A percentile compares a stretch with the other conserved stretches of the same genome.
Conservation (phyloP, 2,797 vertebrate genomes). For the Holocentrus rufus region DNA sequence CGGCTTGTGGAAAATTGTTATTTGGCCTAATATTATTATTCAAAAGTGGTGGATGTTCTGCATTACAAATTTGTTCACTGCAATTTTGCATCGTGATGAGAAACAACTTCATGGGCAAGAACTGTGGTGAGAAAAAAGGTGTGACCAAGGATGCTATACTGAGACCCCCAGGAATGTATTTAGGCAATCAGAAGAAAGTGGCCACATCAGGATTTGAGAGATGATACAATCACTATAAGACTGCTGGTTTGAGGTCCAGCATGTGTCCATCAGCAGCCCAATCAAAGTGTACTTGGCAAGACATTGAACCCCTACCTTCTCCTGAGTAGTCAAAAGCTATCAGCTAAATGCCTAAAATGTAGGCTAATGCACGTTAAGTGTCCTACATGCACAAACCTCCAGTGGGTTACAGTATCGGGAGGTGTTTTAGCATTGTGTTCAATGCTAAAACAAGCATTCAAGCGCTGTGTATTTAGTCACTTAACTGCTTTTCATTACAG, state of each 20-base stretch:
- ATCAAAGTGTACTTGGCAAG: neutral
- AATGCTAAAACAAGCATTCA: too few species aligned
- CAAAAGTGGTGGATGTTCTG: too few species aligned
- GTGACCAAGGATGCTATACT: too few species aligned
- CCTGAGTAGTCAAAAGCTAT: neutral
- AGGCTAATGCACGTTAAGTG: neutral
- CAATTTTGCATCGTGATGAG: too few species aligned
- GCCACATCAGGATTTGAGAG: neutral
- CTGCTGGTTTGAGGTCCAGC: too few species aligned
- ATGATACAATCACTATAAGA: too few species aligned
- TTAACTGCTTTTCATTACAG: slow-evolving; percentile 31
- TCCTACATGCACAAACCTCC: neutral
- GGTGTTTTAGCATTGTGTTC: slow-evolving; percentile 8
- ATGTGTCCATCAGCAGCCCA: neutral
- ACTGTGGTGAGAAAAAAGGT: too few species aligned
- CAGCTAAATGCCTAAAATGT: neutral
- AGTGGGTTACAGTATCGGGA: slow-evolving; percentile 7
- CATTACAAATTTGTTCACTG: too few species aligned
- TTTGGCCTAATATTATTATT: too few species aligned
- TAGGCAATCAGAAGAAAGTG: neutral
- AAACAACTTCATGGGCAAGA: too few species aligned
- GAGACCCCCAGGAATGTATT: neutral
- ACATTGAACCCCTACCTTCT: neutral
- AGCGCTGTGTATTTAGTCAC: too few species aligned
- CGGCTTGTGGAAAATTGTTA: too few species aligned